Evolutionary conservation across 2,797 vertebrate species (phyloP).

Genomic region (Silurus lanzhouensis): DNA sequence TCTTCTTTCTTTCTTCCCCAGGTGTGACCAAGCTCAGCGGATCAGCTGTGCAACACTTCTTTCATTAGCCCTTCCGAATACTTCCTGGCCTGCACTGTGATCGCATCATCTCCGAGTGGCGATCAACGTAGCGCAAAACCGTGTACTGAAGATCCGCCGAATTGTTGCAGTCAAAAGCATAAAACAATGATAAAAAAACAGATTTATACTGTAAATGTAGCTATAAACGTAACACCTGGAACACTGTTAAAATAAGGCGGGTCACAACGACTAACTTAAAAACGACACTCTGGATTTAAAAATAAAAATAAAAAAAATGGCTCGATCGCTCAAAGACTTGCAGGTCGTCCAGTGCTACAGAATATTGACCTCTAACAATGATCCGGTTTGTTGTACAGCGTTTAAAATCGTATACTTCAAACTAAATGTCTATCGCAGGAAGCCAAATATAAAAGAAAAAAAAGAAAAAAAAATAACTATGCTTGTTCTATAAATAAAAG

Average conservation of each 20-base stretch:
- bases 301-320: background rate
- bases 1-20: background rate
- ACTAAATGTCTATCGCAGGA: conserved; percentile 43
- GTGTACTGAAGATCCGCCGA: background rate
- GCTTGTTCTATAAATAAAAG: conserved; percentile 33
- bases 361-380: conserved; percentile 18
- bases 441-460: conserved; percentile 38
- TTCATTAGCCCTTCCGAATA: background rate
- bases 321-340: conserved; percentile 41
- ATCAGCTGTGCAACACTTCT: background rate
- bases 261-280: conserved; percentile 49
- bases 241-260: conserved; percentile 62
- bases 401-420: conserved; percentile 2
- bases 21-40: too few species aligned
- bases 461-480: conserved; percentile 32
- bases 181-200: conserved; percentile 12
- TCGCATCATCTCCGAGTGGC: background rate
- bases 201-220: background rate
- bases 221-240: conserved; percentile 22
- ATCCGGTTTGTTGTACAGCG: conserved; percentile 28
- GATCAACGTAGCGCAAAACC: background rate
- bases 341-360: conserved; percentile 41
- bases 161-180: background rate
- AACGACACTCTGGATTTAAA: conserved; percentile 23
- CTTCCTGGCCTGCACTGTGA: background rate